Percentiles rank a stretch among this genome's conserved stretches.
Evolutionary conservation across 2,797 vertebrate genomes (phyloP).

Genomic region (Bradypodion pumilum): DNA sequence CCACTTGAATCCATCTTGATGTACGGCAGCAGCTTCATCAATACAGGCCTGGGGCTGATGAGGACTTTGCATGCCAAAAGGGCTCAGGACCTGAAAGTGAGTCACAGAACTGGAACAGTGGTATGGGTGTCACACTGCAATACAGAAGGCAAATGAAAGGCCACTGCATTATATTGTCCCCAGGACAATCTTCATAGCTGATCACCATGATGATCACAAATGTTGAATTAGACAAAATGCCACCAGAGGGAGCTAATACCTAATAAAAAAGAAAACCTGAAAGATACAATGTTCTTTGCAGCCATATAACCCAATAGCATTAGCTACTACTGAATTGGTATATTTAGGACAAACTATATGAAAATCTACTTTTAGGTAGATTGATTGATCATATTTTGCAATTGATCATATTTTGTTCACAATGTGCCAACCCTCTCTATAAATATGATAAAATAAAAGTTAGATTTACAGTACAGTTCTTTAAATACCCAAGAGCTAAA

Average conservation of each 20-base stretch:
- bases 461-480: not conserved
- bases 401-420: not conserved
- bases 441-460: not conserved
- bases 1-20: no score
- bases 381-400: not conserved
- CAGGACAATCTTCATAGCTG: no score
- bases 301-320: not conserved
- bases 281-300: not conserved
- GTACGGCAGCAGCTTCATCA: no score
- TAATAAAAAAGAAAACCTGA: not conserved
- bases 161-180: no score
- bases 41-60: no score
- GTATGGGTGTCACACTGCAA: no score
- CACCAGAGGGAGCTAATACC: constrained; percentile 58
- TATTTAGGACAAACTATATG: not conserved
- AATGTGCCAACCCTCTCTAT: not conserved
- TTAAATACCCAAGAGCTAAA: not conserved
- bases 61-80: no score
- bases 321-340: not conserved
- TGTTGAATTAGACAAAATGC: not conserved
- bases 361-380: not conserved
- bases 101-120: no score
- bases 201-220: no score
- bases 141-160: no score
- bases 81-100: no score